These are phyloP conservation scores for Leptosomus discolor DNA, from an alignment of 2,113 vertebrate genomes.

Conservation along the genomic window DNA sequence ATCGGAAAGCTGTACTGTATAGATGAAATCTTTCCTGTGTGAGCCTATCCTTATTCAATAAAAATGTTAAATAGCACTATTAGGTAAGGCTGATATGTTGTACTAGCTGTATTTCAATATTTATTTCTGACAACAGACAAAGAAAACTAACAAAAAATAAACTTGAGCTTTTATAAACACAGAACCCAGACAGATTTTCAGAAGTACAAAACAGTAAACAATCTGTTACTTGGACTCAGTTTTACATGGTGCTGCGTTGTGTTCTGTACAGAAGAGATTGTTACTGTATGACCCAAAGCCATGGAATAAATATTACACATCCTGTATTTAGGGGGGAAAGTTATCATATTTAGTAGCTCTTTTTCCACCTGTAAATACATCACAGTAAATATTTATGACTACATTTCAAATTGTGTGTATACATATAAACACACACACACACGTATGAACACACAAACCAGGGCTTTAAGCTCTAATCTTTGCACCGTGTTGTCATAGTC, in stretches of 20 bases:
- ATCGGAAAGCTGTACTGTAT: neutral
- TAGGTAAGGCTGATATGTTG: neutral
- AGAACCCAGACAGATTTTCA: neutral
- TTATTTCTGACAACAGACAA: neutral
- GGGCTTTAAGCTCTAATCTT: neutral
- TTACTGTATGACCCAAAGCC: neutral
- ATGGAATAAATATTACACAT: neutral
- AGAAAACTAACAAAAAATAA: neutral
- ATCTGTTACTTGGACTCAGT: neutral
- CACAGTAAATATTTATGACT: neutral
- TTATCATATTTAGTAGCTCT: neutral
- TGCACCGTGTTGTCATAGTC: neutral
- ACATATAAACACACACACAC: neutral
- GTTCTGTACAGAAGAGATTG: neutral
- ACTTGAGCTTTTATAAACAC: neutral
- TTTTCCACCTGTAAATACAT: neutral
- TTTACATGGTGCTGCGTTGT: neutral
- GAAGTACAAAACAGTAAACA: neutral
- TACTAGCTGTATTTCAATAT: neutral
- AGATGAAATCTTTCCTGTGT: neutral
- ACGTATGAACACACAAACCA: neutral
- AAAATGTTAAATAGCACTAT: neutral
- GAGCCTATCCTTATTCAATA: neutral
- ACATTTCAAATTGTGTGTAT: neutral
- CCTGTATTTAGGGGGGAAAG: neutral